Conservation (phyloP, 64 coral and sea anemone genomes). For the Montipora efflorescens region DNA sequence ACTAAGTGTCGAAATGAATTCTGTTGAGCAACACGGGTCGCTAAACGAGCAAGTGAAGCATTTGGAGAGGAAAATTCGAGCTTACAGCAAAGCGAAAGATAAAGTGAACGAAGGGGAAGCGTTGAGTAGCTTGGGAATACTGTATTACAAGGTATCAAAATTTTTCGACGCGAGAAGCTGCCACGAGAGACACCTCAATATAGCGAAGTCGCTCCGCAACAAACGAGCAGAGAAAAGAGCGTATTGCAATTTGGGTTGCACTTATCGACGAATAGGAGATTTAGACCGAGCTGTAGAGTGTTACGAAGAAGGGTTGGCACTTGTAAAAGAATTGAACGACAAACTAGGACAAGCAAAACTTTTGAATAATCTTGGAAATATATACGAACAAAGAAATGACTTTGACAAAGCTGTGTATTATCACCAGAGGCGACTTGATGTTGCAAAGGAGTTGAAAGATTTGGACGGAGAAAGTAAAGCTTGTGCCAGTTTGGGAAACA, state of each 20-base stretch:
- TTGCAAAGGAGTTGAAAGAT: constrained; percentile 90
- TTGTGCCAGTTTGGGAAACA: constrained; percentile 88
- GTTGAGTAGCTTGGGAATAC: constrained; percentile 88
- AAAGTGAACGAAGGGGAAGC: constrained; percentile 79
- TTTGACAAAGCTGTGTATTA: constrained; percentile 88
- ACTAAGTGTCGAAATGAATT: not conserved
- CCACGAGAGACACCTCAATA: constrained; percentile 77
- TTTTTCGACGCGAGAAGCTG: constrained; percentile 81
- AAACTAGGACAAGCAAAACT: constrained; percentile 88
- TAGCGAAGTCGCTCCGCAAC: constrained; percentile 70
- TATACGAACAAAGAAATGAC: constrained; percentile 83
- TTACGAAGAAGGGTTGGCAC: constrained; percentile 82
- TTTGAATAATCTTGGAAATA: constrained; percentile 90
- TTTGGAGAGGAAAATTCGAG: constrained; percentile 79
- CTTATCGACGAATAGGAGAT: constrained; percentile 76
- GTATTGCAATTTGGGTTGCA: constrained; percentile 91
- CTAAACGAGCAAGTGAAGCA: constrained; percentile 88
- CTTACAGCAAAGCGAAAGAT: constrained; percentile 87
- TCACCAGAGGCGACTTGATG: constrained; percentile 77
- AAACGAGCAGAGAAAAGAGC: constrained; percentile 75
- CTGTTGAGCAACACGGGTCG: constrained; percentile 65
- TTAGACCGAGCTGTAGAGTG: constrained; percentile 82
- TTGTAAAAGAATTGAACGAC: constrained; percentile 80
- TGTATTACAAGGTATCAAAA: constrained; percentile 86
- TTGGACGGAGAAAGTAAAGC: constrained; percentile 95